Conservation (phyloP, 2,888 invertebrate genomes). For the Epistrophe grossulariae region DNA sequence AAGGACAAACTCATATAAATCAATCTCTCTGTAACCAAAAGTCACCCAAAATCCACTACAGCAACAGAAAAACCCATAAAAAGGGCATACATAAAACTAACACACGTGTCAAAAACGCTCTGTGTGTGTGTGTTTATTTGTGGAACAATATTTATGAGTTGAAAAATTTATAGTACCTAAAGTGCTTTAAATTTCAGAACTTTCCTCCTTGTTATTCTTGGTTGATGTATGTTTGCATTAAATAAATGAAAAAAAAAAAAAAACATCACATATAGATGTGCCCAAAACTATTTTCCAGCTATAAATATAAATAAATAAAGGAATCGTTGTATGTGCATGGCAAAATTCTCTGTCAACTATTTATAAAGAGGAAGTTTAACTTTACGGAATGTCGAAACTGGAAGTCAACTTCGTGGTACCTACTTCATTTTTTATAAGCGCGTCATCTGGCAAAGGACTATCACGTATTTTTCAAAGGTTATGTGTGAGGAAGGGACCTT, state of each 20-base stretch:
- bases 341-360: background rate
- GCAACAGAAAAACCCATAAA: background rate
- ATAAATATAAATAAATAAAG: background rate
- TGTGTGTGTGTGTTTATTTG: no score
- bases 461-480: background rate
- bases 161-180: constrained; percentile 3
- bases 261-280: background rate
- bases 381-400: background rate
- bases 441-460: background rate
- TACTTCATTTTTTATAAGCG: background rate
- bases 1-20: background rate
- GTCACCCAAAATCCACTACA: constrained; percentile 1
- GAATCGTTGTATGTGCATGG: background rate
- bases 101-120: background rate
- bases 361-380: background rate
- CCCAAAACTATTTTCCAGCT: constrained; percentile 3
- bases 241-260: background rate
- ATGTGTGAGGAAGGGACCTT: background rate
- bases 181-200: constrained; percentile 21
- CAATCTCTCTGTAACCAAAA: background rate
- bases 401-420: background rate
- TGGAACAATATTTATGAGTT: background rate
- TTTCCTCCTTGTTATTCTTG: background rate
- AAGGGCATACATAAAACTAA: background rate
- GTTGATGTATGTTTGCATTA: background rate